These are phyloP conservation scores for Propithecus perrieri DNA, from an alignment of 2,797 vertebrate genomes.

Conservation along the genomic window DNA sequence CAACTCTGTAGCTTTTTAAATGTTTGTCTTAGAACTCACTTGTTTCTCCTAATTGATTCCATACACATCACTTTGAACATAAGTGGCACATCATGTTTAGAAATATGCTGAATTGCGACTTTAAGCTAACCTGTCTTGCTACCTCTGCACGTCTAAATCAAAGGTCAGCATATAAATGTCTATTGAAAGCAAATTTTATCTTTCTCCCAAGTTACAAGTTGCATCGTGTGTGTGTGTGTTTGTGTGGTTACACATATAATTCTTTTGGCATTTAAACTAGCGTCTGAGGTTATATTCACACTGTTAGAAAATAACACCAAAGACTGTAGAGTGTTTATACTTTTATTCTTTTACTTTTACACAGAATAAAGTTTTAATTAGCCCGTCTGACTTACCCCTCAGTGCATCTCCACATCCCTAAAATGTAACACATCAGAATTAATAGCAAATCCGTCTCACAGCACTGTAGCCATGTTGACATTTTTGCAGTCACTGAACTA, in stretches of 20 bases:
- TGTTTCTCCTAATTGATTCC: conserved; percentile 86
- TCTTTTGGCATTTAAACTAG: conserved; percentile 82
- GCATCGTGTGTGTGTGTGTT: not conserved
- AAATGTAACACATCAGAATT: conserved; percentile 58
- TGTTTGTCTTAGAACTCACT: conserved; percentile 81
- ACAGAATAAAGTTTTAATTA: conserved; percentile 82
- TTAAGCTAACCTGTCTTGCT: conserved; percentile 81
- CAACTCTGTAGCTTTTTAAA: conserved; percentile 79
- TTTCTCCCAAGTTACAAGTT: conserved; percentile 75
- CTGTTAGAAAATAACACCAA: conserved; percentile 81
- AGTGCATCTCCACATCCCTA: not conserved
- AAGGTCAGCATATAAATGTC: conserved; percentile 83
- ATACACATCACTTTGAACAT: conserved; percentile 84
- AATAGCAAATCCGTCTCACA: conserved; percentile 31
- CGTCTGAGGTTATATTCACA: conserved; percentile 79
- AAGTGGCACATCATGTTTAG: conserved; percentile 86
- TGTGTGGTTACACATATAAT: conserved; percentile 69
- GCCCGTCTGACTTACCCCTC: not conserved
- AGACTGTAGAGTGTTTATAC: conserved; percentile 69
- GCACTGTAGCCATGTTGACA: conserved; percentile 6
- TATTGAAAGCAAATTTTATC: conserved; percentile 83
- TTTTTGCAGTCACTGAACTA: conserved; percentile 54
- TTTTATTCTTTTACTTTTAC: conserved; percentile 77
- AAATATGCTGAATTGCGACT: conserved; percentile 81
- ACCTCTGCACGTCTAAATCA: conserved; percentile 85